Base-by-base conservation (phyloP, 2,888 invertebrate genomes). In the Chrysolina oricalcia region DNA sequence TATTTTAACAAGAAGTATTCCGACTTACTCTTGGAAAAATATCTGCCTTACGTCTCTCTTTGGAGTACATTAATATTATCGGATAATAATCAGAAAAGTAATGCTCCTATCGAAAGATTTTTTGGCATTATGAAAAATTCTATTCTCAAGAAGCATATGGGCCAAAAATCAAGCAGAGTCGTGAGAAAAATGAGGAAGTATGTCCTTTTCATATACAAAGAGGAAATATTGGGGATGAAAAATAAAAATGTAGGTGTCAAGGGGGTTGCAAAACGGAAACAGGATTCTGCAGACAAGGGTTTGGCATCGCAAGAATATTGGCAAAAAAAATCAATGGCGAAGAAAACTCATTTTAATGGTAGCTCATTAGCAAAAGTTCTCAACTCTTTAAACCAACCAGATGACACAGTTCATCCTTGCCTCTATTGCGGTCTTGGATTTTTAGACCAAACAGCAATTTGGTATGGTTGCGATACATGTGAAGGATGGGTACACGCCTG, bases 21-120 rank as follows among this genome's bases (percentile, higher is more conserved):
- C 21, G 53, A 21, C 11, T 10, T 19, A 8, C 40, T 73, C 2
- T n/a, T 76, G 10, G 19, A 17, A 13, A 73, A 76, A 66, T 76
- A 76, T 21, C 9, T 76, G 5, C 70, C 76, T 8, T 66, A 50
- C 50, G 70, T 41, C 43, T 56, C 67, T 10, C 19, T 76, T 19
- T 76, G 76, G 70, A 76, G 67, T 40, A 41, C 46, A 9, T 48
- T 73, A 15, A 40, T 76, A 17, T 17, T 73, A 35, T 15, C 66
- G 2, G 23, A 41, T 43, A 53, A 11, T 9, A 27, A 21, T 8
- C 21, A 35, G 17, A 21, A 63, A 6, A 73, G 63, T 35, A 76
- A 76, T 53, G 13, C 53, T 21, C 53, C 53, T 11, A 17, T 21
- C 11, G 53, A 53, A 13, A 53, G 53, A 21, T 21, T 13, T 53